phyloP scores from a whole-genome alignment of 2,888 invertebrate genomes.

The Leptopilina myrica region DNA sequence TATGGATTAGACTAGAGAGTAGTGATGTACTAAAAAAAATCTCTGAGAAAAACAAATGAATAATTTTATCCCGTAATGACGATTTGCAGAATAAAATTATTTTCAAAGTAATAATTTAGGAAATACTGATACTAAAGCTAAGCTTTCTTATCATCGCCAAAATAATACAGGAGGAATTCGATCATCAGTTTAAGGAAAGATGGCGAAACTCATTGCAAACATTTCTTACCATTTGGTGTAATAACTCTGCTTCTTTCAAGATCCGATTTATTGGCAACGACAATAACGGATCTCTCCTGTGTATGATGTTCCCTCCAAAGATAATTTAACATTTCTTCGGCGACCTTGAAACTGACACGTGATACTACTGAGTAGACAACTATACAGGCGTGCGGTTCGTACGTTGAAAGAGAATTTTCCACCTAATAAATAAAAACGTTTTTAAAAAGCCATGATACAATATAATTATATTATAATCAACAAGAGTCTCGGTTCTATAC shows the following conservation, averaged over 20 bases:
- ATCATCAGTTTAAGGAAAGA: too few species aligned
- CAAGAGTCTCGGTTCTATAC: background rate
- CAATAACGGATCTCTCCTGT: conserved; percentile 89
- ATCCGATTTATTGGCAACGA: conserved; percentile 96
- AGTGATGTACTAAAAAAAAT: too few species aligned
- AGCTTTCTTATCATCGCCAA: too few species aligned
- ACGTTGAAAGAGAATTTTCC: conserved; percentile 92
- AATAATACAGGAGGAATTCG: too few species aligned
- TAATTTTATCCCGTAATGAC: too few species aligned
- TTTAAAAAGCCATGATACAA: conserved; percentile 12
- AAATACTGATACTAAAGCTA: too few species aligned
- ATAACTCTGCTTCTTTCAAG: conserved; percentile 92
- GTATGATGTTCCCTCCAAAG: conserved; percentile 90
- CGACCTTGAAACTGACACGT: conserved; percentile 87
- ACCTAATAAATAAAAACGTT: conserved; percentile 78
- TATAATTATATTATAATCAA: background rate
- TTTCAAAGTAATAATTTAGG: too few species aligned
- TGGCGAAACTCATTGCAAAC: background rate
- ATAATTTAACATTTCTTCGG: conserved; percentile 91
- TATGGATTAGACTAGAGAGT: too few species aligned
- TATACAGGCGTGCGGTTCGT: conserved; percentile 94
- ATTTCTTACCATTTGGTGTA: conserved; percentile 85
- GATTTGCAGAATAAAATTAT: too few species aligned
- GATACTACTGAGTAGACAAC: conserved; percentile 95
- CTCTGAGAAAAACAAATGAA: too few species aligned